phyloP scores from a whole-genome alignment of 2,113 vertebrate genomes.

The Nannobrachium achirus region DNA sequence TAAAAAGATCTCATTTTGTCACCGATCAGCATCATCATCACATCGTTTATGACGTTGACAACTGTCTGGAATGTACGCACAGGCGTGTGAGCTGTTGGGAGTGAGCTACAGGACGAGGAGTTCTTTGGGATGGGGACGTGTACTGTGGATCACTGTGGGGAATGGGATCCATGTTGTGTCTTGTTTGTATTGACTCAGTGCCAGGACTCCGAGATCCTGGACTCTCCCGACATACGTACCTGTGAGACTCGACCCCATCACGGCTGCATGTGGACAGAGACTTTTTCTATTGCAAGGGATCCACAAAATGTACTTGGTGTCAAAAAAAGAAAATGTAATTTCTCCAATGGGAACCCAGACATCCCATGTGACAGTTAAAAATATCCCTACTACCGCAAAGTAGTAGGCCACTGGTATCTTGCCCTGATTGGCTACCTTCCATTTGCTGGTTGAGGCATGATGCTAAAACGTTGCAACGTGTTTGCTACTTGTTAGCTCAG shows the following conservation, averaged over 20 bases:
- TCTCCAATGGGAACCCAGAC: constrained; percentile 31
- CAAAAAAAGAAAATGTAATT: constrained; percentile 14
- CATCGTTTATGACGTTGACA: constrained; percentile 41
- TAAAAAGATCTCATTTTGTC: constrained; percentile 50
- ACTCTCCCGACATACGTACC: constrained; percentile 35
- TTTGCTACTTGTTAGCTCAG: constrained; percentile 11
- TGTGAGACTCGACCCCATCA: constrained; percentile 25
- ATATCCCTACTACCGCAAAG: constrained; percentile 26
- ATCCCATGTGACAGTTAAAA: constrained; percentile 12
- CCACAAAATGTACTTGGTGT: constrained; percentile 39
- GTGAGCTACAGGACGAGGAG: constrained; percentile 26
- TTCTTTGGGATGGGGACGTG: constrained; percentile 28
- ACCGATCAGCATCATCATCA: constrained; percentile 48
- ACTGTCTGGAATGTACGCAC: constrained; percentile 60
- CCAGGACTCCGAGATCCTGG: constrained; percentile 43
- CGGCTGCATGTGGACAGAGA: constrained; percentile 49
- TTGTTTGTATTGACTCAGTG: constrained; percentile 47
- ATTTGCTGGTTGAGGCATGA: constrained; percentile 17
- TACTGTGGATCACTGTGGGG: constrained; percentile 43
- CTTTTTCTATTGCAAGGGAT: constrained; percentile 44
- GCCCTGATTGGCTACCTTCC: constrained; percentile 11
- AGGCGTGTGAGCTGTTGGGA: constrained; percentile 45
- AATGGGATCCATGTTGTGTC: constrained; percentile 51
- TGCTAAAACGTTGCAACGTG: constrained; percentile 26
- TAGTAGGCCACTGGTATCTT: constrained; percentile 36